Base-by-base conservation (phyloP, 2,888 invertebrate genomes). In the Mimumesa dahlbomi region DNA sequence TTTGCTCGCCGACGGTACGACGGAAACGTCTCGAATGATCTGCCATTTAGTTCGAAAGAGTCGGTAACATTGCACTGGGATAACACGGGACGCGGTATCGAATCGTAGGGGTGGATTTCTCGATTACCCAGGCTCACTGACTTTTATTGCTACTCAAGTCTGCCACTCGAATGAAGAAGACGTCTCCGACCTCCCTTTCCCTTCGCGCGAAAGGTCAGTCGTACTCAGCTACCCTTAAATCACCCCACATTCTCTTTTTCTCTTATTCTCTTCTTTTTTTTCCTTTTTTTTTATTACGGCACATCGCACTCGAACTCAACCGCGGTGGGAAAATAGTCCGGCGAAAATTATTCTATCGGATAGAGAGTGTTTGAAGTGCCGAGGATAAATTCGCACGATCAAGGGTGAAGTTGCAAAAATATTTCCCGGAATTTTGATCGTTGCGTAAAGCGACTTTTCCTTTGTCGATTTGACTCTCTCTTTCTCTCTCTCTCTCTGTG, bases 111-210 rank as follows among this genome's bases (percentile, higher is more conserved):
- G 59, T 75, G 65, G 70, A 62, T 71, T 64, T 71, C 70, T 71
- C 75, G 62, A 70, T 76, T 72, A 67, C 42, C 36, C 49, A 36
- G 57, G 49, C 52, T 52, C 71, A 49, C 56, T 61, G 77, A 80
- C 75, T 79, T 79, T 80, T 80, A 79, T 80, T 72, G 77, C 77
- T 61, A 59, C 73, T 77, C 75, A 57, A 57, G 64, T 52, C 52
- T 36, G 38, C 62, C 57, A 45, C 61, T 63, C 71, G 38, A 63
- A 64, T 52, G 22, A 48, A 45, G 40, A 49, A 36, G 42, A 45
- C 49, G 7, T 63, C 40, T 52, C 16, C 50, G n/a, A n/a, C n/a
- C n/a, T n/a, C n/a, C n/a, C n/a, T n/a, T n/a, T 31, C 19, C 9
- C 14, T 50, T 11, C 29, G 7, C 5, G n/a, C 25, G 13, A 21